Conservation (phyloP, 2,888 invertebrate genomes). For the Mylabris sibirica region DNA sequence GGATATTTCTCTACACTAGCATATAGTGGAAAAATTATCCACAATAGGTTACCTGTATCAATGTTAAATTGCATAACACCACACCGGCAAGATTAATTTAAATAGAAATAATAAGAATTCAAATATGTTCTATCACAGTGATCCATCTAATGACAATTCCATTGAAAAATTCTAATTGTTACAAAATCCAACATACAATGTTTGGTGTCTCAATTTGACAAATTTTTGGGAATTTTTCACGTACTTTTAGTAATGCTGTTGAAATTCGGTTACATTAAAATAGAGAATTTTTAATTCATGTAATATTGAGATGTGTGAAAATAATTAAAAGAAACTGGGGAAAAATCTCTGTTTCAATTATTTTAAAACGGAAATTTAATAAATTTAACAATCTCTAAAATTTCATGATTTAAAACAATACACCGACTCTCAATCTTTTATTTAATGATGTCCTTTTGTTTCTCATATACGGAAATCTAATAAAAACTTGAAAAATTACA, state of each 20-base stretch:
- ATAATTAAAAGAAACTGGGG: not conserved
- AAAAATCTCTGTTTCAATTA: not conserved
- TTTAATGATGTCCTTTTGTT: not conserved
- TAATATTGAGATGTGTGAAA: not conserved
- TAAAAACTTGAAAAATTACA: no score
- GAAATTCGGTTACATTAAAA: not conserved
- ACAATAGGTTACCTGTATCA: slow-evolving; percentile 14
- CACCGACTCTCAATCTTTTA: no score
- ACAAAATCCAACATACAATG: not conserved
- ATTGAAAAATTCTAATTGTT: not conserved
- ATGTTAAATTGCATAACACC: slow-evolving; percentile 16
- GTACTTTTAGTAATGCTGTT: no score
- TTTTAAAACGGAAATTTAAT: not conserved
- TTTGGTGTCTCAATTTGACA: not conserved
- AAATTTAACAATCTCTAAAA: not conserved
- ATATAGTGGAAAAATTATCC: not conserved
- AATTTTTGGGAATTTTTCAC: not conserved
- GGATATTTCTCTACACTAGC: slow-evolving; percentile 3
- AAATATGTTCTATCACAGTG: not conserved
- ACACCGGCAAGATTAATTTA: not conserved
- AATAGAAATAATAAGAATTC: not conserved
- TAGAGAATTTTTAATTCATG: not conserved
- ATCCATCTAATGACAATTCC: not conserved
- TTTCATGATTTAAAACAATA: not conserved
- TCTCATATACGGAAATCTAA: not conserved